Evolutionary conservation across 1,140 invertebrate genomes (phyloP).

Genomic region (Pteromalus puparum): DNA sequence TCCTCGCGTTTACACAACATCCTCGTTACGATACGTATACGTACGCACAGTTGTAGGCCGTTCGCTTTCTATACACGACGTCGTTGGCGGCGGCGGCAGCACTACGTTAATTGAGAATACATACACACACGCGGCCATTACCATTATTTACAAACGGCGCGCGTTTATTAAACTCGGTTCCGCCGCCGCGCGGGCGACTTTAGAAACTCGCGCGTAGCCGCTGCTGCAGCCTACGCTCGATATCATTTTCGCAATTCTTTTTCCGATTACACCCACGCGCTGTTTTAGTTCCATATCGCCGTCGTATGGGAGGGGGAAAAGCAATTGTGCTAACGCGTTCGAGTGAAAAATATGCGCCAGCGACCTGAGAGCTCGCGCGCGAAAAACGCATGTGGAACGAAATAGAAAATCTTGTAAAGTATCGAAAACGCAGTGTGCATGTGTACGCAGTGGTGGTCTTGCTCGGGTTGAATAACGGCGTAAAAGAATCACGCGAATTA

Average conservation of each 20-base stretch:
- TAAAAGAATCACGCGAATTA: neutral
- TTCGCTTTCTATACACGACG: too few relatives aligned
- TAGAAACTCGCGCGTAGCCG: neutral
- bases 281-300: constrained; percentile 5
- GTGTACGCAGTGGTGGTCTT: too few relatives aligned
- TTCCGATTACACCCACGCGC: constrained; percentile 7
- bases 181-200: too few relatives aligned
- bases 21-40: too few relatives aligned
- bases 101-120: constrained; percentile 13
- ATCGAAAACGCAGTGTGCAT: neutral
- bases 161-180: constrained; percentile 8
- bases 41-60: too few relatives aligned
- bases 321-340: constrained; percentile 28
- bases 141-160: constrained; percentile 23
- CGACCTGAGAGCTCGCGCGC: neutral
- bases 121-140: neutral
- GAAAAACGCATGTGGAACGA: neutral
- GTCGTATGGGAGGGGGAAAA: neutral
- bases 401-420: neutral
- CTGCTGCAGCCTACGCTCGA: neutral
- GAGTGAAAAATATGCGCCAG: constrained; percentile 22
- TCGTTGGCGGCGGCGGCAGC: too few relatives aligned
- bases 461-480: too few relatives aligned
- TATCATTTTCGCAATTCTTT: constrained; percentile 9
- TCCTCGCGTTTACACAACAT: too few relatives aligned